Evolutionary conservation across 2,797 vertebrate species (phyloP).

Genomic region (Tragopan temminckii): DNA sequence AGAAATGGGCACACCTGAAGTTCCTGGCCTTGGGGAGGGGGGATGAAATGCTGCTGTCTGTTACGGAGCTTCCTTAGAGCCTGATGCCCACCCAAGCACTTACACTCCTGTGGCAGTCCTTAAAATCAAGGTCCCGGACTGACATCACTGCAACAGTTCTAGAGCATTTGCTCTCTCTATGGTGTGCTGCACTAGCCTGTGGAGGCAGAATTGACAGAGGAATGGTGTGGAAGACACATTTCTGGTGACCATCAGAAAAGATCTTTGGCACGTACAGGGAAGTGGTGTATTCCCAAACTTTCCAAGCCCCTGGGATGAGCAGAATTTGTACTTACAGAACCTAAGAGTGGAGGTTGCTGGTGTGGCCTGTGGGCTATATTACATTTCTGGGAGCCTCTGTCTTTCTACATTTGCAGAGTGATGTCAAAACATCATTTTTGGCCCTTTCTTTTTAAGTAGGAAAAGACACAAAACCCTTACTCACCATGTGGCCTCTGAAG

Average conservation of each 20-base stretch:
- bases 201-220: not conserved
- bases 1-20: not conserved
- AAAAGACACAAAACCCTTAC: not conserved
- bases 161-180: not conserved
- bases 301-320: not conserved
- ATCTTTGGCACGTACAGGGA: not conserved
- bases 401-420: not conserved
- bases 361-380: not conserved
- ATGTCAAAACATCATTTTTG: not conserved
- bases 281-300: not conserved
- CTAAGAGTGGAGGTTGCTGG: not conserved
- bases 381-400: not conserved
- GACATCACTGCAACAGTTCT: not conserved
- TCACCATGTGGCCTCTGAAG: not conserved
- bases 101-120: not conserved
- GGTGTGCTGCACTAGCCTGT: not conserved
- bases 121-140: not conserved
- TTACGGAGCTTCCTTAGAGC: not conserved
- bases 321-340: not conserved
- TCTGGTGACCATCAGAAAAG: not conserved
- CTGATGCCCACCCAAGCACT: not conserved
- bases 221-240: rapidly evolving
- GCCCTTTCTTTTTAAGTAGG: not conserved
- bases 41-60: not conserved
- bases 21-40: not conserved